Evolutionary conservation across 64 coral and sea anemone species (phyloP).

Genomic region (Pocillopora damicornis): DNA sequence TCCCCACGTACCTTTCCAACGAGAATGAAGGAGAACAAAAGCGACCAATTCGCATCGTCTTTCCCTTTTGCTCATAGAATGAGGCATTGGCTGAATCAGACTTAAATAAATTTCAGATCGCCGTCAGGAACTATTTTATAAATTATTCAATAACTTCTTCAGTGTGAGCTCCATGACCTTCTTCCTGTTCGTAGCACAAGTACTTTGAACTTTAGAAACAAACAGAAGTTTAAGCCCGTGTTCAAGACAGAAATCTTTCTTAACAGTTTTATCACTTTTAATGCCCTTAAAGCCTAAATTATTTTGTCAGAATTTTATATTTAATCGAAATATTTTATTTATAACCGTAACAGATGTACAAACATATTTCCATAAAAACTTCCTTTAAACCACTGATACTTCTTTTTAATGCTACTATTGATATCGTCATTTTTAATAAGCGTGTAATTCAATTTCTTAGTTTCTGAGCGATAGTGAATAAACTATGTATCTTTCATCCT

Average conservation of each 20-base stretch:
- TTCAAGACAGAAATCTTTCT: conserved; percentile 12
- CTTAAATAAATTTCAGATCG: background rate
- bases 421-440: no score
- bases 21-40: no score
- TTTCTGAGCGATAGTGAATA: no score
- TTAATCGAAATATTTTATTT: no score
- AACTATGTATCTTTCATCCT: no score
- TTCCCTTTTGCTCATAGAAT: background rate
- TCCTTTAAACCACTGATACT: no score
- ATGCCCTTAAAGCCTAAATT: conserved; percentile 11
- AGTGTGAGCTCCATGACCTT: conserved; percentile 21
- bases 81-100: background rate
- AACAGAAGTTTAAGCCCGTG: background rate
- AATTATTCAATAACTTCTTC: conserved; percentile 15
- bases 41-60: no score
- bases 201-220: conserved; percentile 2
- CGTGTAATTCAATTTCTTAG: no score
- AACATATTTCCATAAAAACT: no score
- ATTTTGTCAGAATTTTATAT: background rate
- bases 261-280: conserved; percentile 1
- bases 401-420: no score
- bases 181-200: background rate
- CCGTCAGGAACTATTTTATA: background rate
- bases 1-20: no score
- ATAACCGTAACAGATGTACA: no score